Base-by-base conservation (phyloP, 2,797 vertebrate genomes). In the Ctenopoma kingsleyae region DNA sequence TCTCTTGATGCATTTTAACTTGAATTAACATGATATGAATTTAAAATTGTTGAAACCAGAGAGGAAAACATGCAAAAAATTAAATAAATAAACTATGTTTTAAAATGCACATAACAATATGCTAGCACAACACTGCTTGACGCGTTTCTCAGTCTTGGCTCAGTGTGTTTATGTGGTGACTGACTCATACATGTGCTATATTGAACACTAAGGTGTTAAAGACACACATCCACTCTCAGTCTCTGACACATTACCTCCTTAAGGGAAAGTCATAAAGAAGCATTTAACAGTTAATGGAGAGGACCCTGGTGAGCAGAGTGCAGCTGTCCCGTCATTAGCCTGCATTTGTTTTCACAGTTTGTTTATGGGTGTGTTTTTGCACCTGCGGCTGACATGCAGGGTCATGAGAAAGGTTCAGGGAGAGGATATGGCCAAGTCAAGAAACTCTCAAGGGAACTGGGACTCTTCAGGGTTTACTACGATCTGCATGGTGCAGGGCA, bases 251-350 rank as follows among this genome's bases (percentile, higher is more conserved):
- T 84, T 50, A 56, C 66, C 64, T 81, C 84, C 80, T 80, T 53
- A 16, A 79, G 77, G 78, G 61, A 71, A 74, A 78, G 85, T 71
- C 84, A 32, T 88, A 81, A 89, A 86, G 82, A 38, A 60, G 78
- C 80, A 8, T 83, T 85, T 74, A 69, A 64, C 71, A 50, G 58
- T 51, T 83, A 82, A 86, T 78, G 71, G 83, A 58, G 52, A 65
- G 83, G 76, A 54, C 71, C 89, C 87, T 8, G 75, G 60, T 60
- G 89, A 79, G 87, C 16, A 1, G 22, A 36, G 67, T 62, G 48
- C 91, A 92, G 89, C 91, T 92, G 91, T 86, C 82, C 84, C 12
- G 43, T 86, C 85, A 87, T 87, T 86, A 86, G 82, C 65, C 65
- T 0, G 47, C 44, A 74, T 86, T 90, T 90, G 86, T 84, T 91